Percentiles rank a stretch among this genome's conserved stretches.
Evolutionary conservation across 1,140 invertebrate species (phyloP).

Genomic region (Pachypeltis micranthus): DNA sequence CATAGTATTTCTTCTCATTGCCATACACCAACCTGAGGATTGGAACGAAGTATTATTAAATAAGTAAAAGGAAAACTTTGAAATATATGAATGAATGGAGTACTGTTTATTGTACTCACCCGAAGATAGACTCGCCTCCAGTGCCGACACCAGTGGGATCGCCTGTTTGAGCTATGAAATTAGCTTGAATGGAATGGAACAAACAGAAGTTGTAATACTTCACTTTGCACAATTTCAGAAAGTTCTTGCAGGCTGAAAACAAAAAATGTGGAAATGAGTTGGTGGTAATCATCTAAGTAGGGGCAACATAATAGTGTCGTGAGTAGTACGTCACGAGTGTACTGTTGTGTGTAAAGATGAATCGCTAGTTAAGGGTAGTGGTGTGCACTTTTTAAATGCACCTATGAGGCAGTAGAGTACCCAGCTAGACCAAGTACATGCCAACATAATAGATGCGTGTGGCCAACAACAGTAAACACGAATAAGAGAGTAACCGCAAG

Average conservation of each 20-base stretch:
- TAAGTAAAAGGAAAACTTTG: neutral
- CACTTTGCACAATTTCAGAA: slow-evolving; percentile 93
- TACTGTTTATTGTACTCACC: slow-evolving; percentile 35
- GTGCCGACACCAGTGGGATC: slow-evolving; percentile 86
- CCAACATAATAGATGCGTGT: too few relatives aligned
- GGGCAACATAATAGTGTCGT: too few relatives aligned
- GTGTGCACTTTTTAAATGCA: too few relatives aligned
- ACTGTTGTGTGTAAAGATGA: too few relatives aligned
- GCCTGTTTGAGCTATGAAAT: slow-evolving; percentile 96
- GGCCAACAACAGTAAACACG: too few relatives aligned
- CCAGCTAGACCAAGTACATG: too few relatives aligned
- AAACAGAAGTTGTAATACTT: slow-evolving; percentile 97
- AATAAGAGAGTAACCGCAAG: too few relatives aligned
- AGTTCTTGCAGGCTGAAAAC: slow-evolving; percentile 77
- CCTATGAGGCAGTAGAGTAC: too few relatives aligned
- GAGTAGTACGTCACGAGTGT: too few relatives aligned
- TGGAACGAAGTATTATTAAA: neutral
- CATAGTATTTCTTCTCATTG: slow-evolving; percentile 79
- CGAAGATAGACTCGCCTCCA: slow-evolving; percentile 82
- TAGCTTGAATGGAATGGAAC: slow-evolving; percentile 82
- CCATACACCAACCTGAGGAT: slow-evolving; percentile 58
- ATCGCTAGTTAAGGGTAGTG: too few relatives aligned
- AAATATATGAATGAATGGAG: neutral
- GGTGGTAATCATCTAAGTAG: too few relatives aligned
- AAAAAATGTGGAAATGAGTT: slow-evolving; percentile 29